Percentiles rank a stretch among this genome's conserved stretches.
phyloP scores from a whole-genome alignment of 2,797 vertebrate genomes.

The Prunella strophiata region DNA sequence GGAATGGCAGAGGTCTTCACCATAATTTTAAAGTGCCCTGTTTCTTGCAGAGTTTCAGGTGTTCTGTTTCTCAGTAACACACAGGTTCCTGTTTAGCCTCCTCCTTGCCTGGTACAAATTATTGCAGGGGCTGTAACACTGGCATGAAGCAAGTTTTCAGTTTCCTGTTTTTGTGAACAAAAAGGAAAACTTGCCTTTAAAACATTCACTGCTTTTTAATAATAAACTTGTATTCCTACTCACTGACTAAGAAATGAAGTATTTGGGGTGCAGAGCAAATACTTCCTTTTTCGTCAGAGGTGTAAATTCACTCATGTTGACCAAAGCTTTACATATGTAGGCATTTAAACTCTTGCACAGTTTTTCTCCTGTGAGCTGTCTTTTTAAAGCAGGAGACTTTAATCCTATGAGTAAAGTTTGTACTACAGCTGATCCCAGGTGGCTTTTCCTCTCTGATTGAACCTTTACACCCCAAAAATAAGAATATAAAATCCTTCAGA shows the following conservation, averaged over 20 bases:
- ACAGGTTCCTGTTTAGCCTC: not conserved
- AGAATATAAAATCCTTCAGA: not conserved
- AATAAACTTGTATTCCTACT: not conserved
- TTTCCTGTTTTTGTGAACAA: not conserved
- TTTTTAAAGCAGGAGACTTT: not conserved
- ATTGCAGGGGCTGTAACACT: not conserved
- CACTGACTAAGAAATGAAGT: not conserved
- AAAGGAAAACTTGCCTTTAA: not conserved
- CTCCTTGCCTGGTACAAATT: not conserved
- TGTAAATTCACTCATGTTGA: not conserved
- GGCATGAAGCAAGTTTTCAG: not conserved
- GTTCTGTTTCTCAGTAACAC: not conserved
- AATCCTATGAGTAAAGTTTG: not conserved
- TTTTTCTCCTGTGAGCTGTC: not conserved
- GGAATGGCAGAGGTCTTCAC: not conserved
- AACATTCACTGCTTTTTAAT: not conserved
- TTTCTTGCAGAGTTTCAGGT: slow-evolving; percentile 1
- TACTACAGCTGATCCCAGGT: not conserved
- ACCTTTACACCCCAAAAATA: not conserved
- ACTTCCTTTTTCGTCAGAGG: not conserved
- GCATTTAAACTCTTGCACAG: not conserved
- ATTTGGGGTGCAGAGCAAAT: not conserved
- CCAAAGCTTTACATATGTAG: not conserved
- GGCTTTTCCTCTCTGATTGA: not conserved
- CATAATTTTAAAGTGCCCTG: not conserved